These are phyloP conservation scores for Eledona agricola DNA, from an alignment of 2,888 invertebrate species.

Conservation along the genomic window DNA sequence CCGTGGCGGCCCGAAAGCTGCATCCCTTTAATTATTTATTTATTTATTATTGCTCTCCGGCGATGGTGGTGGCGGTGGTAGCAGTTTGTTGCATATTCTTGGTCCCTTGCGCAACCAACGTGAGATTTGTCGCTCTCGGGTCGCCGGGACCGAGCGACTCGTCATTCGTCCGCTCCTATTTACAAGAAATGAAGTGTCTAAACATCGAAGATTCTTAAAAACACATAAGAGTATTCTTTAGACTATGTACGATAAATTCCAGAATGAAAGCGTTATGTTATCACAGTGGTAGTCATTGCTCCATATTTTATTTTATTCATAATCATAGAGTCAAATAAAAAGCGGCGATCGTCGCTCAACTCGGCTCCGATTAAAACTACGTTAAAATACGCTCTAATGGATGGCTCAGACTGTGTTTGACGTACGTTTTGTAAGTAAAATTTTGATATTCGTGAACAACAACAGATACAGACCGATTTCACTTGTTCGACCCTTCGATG, in stretches of 20 bases:
- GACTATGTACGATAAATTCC: conserved; percentile 60
- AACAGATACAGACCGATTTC: too few species aligned
- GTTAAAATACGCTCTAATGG: conserved; percentile 9
- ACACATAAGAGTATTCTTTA: conserved; percentile 57
- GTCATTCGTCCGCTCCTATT: conserved; percentile 25
- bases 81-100: too few species aligned
- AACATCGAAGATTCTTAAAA: conserved; percentile 58
- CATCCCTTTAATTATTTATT: neutral
- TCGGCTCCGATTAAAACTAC: conserved; percentile 22
- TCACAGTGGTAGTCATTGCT: conserved; percentile 65
- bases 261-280: conserved; percentile 65
- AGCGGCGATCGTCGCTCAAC: conserved; percentile 35
- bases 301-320: conserved; percentile 61
- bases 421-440: too few species aligned
- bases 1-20: too few species aligned
- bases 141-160: conserved; percentile 36
- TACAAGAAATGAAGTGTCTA: conserved; percentile 53
- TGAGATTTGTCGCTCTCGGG: too few species aligned
- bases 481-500: too few species aligned
- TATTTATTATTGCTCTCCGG: too few species aligned
- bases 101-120: too few species aligned
- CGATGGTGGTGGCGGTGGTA: too few species aligned
- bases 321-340: conserved; percentile 40
- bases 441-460: too few species aligned
- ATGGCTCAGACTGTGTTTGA: too few species aligned